Conservation (phyloP, 1,140 invertebrate genomes). For the Mactra quadrangularis region DNA sequence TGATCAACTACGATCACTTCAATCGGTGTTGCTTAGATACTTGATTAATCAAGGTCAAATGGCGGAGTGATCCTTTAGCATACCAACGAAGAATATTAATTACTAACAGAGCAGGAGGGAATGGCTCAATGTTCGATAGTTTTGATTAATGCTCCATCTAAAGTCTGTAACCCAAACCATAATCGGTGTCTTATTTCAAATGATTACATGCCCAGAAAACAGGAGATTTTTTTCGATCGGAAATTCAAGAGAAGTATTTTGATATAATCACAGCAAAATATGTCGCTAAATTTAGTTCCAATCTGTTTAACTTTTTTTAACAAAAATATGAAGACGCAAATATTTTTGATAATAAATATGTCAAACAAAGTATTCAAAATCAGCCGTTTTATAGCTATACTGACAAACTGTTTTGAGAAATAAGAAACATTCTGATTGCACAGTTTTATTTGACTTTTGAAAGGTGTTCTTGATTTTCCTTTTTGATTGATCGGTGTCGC, state of each 20-base stretch:
- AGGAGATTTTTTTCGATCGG: not conserved
- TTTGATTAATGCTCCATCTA: conserved; percentile 51
- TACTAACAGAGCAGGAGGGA: conserved; percentile 47
- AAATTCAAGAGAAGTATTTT: not conserved
- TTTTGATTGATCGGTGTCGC: too few relatives aligned
- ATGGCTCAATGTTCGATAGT: conserved; percentile 3
- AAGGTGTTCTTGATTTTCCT: too few relatives aligned
- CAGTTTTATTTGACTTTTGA: too few relatives aligned
- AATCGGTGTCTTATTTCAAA: conserved; percentile 16
- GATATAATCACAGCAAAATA: conserved; percentile 35
- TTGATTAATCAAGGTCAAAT: conserved; percentile 53
- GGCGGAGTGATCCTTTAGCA: conserved; percentile 50
- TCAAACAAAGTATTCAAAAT: too few relatives aligned
- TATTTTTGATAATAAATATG: too few relatives aligned
- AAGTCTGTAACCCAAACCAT: not conserved
- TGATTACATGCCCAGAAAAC: conserved; percentile 21
- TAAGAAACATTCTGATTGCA: too few relatives aligned
- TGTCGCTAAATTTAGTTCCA: conserved; percentile 4
- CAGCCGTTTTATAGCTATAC: too few relatives aligned
- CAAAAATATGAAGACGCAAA: too few relatives aligned
- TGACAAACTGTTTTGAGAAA: too few relatives aligned
- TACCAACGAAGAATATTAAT: conserved; percentile 46
- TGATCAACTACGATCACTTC: conserved; percentile 61
- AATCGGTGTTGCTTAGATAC: conserved; percentile 41
- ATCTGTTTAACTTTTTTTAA: not conserved